Evolutionary conservation across 2,797 vertebrate genomes (phyloP).

Genomic region (Cynodonichthys magdalenae): DNA sequence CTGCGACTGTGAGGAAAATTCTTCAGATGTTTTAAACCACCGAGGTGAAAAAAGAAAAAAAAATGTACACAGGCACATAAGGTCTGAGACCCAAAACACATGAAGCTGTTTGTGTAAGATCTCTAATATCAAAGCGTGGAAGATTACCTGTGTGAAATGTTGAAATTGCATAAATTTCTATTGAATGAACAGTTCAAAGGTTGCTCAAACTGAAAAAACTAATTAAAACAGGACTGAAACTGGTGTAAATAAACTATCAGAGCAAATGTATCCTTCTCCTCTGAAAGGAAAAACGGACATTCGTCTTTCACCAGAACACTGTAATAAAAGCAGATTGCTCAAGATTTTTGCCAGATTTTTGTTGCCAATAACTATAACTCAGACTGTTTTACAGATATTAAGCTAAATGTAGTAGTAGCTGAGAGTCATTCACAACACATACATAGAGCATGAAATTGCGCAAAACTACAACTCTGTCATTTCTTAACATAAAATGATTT

Average conservation of each 20-base stretch:
- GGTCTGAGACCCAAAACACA: constrained; percentile 1
- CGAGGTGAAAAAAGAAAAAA: neutral
- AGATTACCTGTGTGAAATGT: constrained; percentile 2
- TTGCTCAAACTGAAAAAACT: neutral
- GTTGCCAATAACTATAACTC: no score
- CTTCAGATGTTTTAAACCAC: constrained; percentile 11
- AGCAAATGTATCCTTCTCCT: neutral
- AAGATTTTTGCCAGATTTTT: no score
- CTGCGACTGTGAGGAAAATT: constrained; percentile 14
- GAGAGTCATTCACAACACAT: no score
- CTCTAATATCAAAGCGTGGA: neutral
- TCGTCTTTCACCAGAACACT: neutral
- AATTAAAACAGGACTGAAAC: constrained; percentile 9
- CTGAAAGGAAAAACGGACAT: neutral
- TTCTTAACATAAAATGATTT: no score
- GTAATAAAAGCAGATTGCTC: neutral
- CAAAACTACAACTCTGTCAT: no score
- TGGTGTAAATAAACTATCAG: neutral
- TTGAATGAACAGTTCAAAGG: constrained; percentile 2
- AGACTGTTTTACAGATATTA: no score
- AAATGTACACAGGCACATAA: constrained; percentile 1
- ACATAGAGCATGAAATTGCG: no score
- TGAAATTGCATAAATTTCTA: constrained; percentile 8
- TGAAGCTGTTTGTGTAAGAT: constrained; percentile 7
- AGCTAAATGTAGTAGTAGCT: no score